Evolutionary conservation across 2,888 invertebrate species (phyloP).

Genomic region (Agelastica alni): DNA sequence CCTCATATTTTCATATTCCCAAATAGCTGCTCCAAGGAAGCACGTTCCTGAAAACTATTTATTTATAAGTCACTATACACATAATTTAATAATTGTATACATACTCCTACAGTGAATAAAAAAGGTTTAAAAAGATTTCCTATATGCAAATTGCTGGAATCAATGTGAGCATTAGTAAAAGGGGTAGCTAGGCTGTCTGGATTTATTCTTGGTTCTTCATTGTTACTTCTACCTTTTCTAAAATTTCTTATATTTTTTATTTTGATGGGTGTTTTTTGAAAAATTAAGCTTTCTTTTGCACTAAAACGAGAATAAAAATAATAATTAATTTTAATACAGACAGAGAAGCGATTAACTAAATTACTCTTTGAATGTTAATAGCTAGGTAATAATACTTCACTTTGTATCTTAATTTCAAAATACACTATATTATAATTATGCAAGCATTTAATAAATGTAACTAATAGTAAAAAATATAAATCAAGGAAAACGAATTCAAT

Average conservation of each 20-base stretch:
- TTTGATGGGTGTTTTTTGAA: conserved; percentile 16
- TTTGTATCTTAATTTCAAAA: too few species aligned
- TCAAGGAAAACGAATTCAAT: too few species aligned
- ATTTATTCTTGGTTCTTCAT: conserved; percentile 39
- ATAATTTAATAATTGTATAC: conserved; percentile 34
- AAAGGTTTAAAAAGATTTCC: conserved; percentile 65
- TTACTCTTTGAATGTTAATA: too few species aligned
- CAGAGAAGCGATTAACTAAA: neutral
- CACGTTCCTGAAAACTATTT: conserved; percentile 61
- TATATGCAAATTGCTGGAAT: conserved; percentile 56
- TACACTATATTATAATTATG: too few species aligned
- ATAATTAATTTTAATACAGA: neutral
- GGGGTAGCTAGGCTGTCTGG: conserved; percentile 51
- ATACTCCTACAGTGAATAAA: conserved; percentile 68
- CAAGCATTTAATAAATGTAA: too few species aligned
- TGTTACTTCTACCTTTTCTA: conserved; percentile 37
- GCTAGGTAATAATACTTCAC: too few species aligned
- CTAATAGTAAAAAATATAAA: too few species aligned
- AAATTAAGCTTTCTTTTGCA: conserved; percentile 28
- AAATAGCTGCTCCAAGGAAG: conserved; percentile 77
- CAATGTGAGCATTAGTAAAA: conserved; percentile 57
- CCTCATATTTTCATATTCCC: conserved; percentile 81
- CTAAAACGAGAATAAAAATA: conserved; percentile 14
- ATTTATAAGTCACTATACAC: neutral
- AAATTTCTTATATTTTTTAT: conserved; percentile 36